Evolutionary conservation across 2,113 vertebrate genomes (phyloP).

Genomic region (Leptodactylus fuscus): DNA sequence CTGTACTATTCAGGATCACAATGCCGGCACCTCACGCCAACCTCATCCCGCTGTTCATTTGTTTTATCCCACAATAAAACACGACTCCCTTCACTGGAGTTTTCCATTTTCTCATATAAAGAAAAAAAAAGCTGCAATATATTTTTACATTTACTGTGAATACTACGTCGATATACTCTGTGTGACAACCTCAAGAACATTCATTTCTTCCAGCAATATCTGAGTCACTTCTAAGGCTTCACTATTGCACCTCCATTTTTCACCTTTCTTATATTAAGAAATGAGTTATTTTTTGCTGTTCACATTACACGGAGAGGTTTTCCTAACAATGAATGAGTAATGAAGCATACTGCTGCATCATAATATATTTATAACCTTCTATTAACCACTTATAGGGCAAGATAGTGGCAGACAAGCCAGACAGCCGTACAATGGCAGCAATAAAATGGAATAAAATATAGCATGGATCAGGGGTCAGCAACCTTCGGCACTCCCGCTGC

Average conservation of each 20-base stretch:
- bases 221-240: neutral
- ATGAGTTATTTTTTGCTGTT: constrained; percentile 34
- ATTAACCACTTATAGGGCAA: constrained; percentile 40
- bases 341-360: constrained; percentile 56
- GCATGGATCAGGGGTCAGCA: no score
- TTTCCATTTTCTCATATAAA: constrained; percentile 20
- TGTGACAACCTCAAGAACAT: neutral
- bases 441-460: no score
- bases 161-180: neutral
- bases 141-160: neutral
- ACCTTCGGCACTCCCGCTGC: no score
- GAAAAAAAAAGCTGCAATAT: neutral
- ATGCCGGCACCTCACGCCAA: neutral
- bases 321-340: constrained; percentile 60
- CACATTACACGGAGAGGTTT: constrained; percentile 25
- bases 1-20: constrained; percentile 39
- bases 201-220: neutral
- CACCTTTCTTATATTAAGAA: constrained; percentile 28
- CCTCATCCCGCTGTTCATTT: constrained; percentile 45
- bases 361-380: constrained; percentile 58
- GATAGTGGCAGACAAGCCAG: neutral
- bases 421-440: neutral
- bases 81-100: neutral
- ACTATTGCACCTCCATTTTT: neutral
- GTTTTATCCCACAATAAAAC: constrained; percentile 47